phyloP scores from a whole-genome alignment of 2,797 vertebrate genomes.

The Pangasius mekongensis region DNA sequence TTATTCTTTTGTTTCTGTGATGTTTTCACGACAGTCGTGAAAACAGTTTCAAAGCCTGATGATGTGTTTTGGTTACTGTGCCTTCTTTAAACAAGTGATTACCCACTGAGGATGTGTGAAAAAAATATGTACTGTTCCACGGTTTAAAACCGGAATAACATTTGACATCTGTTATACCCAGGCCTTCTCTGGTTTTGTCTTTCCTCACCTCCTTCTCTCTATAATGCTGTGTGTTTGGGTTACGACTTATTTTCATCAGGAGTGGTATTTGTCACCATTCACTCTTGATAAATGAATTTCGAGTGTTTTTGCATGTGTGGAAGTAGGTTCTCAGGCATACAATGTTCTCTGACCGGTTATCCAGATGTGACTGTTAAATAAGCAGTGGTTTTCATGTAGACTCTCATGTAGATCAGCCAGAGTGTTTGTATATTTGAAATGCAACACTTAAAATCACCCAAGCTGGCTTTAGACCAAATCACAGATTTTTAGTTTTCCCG shows the following conservation, averaged over 20 bases:
- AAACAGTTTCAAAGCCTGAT: neutral
- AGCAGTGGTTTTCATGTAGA: neutral
- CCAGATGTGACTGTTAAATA: neutral
- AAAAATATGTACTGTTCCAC: neutral
- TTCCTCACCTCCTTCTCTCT: neutral
- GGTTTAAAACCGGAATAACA: neutral
- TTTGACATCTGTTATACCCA: neutral
- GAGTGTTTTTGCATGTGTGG: neutral
- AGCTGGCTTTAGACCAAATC: neutral
- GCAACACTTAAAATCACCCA: neutral
- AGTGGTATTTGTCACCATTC: neutral
- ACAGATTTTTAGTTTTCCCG: neutral
- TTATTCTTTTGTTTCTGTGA: too few relatives aligned
- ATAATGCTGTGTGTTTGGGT: neutral
- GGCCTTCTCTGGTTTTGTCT: neutral
- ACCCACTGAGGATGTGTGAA: neutral
- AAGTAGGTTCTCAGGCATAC: neutral
- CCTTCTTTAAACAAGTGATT: constrained; percentile 32
- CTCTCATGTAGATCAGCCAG: neutral
- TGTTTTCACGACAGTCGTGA: neutral
- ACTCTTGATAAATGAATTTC: neutral
- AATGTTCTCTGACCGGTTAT: neutral
- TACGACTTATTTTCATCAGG: neutral
- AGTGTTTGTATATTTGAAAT: neutral
- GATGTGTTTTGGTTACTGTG: neutral